Percentiles rank a stretch among this genome's conserved stretches.
These are phyloP conservation scores for Trematomus bernacchii DNA, from an alignment of 2,797 vertebrate genomes.

Conservation along the genomic window DNA sequence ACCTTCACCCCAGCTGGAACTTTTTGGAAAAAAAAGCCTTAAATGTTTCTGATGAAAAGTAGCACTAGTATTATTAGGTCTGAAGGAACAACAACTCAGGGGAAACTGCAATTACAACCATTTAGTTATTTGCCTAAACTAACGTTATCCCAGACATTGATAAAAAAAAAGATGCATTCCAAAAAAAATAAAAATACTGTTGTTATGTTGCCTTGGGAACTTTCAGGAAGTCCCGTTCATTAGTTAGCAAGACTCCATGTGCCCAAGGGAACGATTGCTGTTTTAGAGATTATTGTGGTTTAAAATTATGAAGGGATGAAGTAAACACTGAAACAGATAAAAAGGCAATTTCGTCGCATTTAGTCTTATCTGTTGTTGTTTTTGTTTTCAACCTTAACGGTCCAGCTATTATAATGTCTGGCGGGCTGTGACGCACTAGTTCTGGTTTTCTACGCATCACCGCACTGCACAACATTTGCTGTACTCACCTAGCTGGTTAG, in stretches of 20 bases:
- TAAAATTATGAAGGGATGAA: not conserved
- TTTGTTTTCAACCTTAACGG: conserved; percentile 21
- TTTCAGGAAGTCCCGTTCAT: too few species aligned
- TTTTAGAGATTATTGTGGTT: not conserved
- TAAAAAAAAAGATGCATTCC: too few species aligned
- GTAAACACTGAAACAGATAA: fast-evolving
- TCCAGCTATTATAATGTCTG: conserved; percentile 15
- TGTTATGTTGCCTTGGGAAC: not conserved
- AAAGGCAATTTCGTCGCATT: not conserved
- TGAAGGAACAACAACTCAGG: not conserved
- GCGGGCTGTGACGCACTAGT: conserved; percentile 68
- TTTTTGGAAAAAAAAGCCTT: not conserved
- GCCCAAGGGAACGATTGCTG: not conserved
- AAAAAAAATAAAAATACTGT: not conserved
- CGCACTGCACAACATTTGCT: conserved; percentile 26
- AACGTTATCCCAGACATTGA: not conserved
- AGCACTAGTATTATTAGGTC: not conserved
- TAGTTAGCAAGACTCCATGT: too few species aligned
- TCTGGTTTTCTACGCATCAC: conserved; percentile 45
- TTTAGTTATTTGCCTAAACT: not conserved
- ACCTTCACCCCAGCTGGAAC: not conserved
- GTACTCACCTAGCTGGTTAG: not conserved
- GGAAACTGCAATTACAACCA: not conserved
- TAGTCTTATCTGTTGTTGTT: not conserved
- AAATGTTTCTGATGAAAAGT: not conserved